A percentile compares a stretch with the other conserved stretches of the same genome.
Conservation (phyloP, 2,797 vertebrate genomes). For the Phalloptychus januarius region DNA sequence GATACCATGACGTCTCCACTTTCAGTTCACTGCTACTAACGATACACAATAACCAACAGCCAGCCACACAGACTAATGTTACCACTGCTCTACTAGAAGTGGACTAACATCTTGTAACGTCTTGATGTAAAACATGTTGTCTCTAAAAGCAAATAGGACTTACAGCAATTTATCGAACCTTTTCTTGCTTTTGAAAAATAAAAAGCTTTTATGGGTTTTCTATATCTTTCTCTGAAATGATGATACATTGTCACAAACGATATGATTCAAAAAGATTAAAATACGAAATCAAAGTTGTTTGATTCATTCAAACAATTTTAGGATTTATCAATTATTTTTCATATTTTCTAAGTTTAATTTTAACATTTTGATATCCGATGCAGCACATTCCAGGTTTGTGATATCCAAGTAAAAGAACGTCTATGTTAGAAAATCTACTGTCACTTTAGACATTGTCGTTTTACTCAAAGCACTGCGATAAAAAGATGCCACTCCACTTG, state of each 20-base stretch:
- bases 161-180: not conserved
- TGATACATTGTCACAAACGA: not conserved
- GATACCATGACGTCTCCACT: not conserved
- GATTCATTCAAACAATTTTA: not conserved
- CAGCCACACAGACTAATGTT: not conserved
- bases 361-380: not conserved
- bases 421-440: not conserved
- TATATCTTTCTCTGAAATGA: not conserved
- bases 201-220: not conserved
- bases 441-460: not conserved
- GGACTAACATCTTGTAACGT: no score
- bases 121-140: no score
- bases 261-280: not conserved
- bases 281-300: not conserved
- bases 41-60: not conserved
- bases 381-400: not conserved
- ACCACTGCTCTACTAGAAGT: no score
- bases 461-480: not conserved
- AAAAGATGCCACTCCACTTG: constrained; percentile 20
- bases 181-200: not conserved
- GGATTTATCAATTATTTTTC: not conserved
- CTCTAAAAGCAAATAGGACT: not conserved
- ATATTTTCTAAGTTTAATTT: not conserved
- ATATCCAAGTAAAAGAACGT: not conserved
- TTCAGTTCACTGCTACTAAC: not conserved